These are phyloP conservation scores for Julus scandinavius DNA, from an alignment of 2,888 invertebrate genomes.

Conservation along the genomic window DNA sequence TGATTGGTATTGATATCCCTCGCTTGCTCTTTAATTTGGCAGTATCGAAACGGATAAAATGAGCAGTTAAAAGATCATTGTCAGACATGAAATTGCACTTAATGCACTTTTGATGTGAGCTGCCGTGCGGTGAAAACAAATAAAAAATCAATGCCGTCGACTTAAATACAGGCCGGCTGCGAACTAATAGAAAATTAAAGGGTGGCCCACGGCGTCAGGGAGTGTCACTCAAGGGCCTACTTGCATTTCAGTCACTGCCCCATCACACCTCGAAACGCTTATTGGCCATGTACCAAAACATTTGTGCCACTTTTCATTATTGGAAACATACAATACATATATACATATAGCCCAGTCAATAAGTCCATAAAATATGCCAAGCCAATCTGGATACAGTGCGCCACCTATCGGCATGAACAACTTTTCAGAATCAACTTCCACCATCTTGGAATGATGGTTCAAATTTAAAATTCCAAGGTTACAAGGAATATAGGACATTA, in stretches of 20 bases:
- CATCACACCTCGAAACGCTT: neutral
- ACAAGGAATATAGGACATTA: too few relatives aligned
- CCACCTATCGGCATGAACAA: neutral
- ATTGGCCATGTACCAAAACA: neutral
- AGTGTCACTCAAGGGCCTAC: slow-evolving; percentile 40
- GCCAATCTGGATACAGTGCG: neutral
- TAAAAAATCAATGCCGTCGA: slow-evolving; percentile 30
- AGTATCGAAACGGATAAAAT: slow-evolving; percentile 31
- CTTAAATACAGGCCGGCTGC: slow-evolving; percentile 6
- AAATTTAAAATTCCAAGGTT: neutral
- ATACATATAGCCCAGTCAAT: neutral
- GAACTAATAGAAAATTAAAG: slow-evolving; percentile 39
- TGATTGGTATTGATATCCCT: slow-evolving; percentile 28
- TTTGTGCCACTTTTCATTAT: neutral
- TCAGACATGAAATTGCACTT: slow-evolving; percentile 41
- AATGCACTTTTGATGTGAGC: slow-evolving; percentile 36
- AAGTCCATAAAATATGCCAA: neutral
- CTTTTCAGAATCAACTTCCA: too few relatives aligned
- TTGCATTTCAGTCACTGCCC: neutral
- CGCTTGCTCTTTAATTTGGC: slow-evolving; percentile 34
- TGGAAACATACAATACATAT: neutral
- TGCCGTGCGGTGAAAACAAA: neutral
- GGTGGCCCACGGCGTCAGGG: neutral
- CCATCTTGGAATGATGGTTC: neutral
- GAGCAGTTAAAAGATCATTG: slow-evolving; percentile 45